A percentile compares a stretch with the other conserved stretches of the same genome.
Evolutionary conservation across 2,888 invertebrate species (phyloP).

Genomic region (Nymphalis c-album): DNA sequence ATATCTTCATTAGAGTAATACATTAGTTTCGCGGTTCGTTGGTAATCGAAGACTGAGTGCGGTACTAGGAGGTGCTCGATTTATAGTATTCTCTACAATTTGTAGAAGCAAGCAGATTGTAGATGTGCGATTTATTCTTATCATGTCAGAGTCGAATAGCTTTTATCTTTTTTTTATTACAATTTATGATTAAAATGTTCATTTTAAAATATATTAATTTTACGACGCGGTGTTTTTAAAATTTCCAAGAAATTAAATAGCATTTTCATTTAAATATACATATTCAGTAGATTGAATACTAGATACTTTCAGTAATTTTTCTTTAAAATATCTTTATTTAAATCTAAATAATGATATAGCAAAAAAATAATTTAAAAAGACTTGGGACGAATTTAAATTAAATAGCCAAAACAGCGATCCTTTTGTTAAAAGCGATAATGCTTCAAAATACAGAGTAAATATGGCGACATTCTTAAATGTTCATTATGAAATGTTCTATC

Average conservation of each 20-base stretch:
- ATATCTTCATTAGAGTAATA: slow-evolving; percentile 54
- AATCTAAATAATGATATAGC: too few species aligned
- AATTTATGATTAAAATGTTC: background rate
- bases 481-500: background rate
- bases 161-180: slow-evolving; percentile 13
- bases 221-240: too few species aligned
- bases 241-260: too few species aligned
- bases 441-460: background rate
- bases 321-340: too few species aligned
- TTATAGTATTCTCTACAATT: slow-evolving; percentile 56
- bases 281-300: too few species aligned
- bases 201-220: background rate
- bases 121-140: slow-evolving; percentile 28
- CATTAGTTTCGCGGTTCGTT: slow-evolving; percentile 61
- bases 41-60: slow-evolving; percentile 67
- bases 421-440: background rate
- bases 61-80: slow-evolving; percentile 49
- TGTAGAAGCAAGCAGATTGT: slow-evolving; percentile 35
- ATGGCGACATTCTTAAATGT: background rate
- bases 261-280: too few species aligned
- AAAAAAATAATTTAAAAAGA: background rate
- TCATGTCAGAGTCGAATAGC: slow-evolving; percentile 17
- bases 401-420: background rate
- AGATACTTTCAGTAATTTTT: too few species aligned
- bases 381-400: background rate